Conservation (phyloP, 2,888 invertebrate genomes). For the Eucriotettix oculatus region DNA sequence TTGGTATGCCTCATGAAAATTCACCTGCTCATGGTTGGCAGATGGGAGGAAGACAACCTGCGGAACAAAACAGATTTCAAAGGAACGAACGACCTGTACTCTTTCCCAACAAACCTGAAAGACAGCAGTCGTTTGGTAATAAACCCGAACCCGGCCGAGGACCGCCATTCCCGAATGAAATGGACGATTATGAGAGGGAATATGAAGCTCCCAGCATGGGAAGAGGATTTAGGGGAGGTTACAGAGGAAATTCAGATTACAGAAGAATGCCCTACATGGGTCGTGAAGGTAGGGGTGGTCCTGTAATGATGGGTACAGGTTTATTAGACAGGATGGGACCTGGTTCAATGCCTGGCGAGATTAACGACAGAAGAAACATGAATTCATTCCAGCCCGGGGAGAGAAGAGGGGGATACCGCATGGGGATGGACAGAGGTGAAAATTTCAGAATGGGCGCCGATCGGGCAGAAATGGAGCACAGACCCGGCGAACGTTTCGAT, state of each 20-base stretch:
- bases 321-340: constrained; percentile 3
- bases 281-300: background rate
- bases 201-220: background rate
- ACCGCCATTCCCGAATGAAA: background rate
- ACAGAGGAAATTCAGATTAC: constrained; percentile 3
- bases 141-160: background rate
- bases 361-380: constrained; percentile 2
- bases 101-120: background rate
- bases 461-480: background rate
- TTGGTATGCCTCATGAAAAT: background rate
- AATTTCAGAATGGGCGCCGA: background rate
- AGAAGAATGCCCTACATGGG: background rate
- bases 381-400: constrained; percentile 1
- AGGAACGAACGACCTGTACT: constrained; percentile 1
- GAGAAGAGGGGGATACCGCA: constrained; percentile 1
- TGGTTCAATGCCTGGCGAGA: background rate
- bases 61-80: background rate
- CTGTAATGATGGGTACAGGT: constrained; percentile 9
- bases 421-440: background rate
- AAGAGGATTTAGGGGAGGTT: constrained; percentile 5
- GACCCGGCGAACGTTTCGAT: constrained; percentile 1
- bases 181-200: constrained; percentile 2
- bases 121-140: too few relatives aligned
- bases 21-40: constrained; percentile 2
- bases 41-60: background rate